A percentile compares a stretch with the other conserved stretches of the same genome.
These are phyloP conservation scores for Leptoteleia sp. DNA, from an alignment of 1,140 invertebrate species.

Conservation along the genomic window DNA sequence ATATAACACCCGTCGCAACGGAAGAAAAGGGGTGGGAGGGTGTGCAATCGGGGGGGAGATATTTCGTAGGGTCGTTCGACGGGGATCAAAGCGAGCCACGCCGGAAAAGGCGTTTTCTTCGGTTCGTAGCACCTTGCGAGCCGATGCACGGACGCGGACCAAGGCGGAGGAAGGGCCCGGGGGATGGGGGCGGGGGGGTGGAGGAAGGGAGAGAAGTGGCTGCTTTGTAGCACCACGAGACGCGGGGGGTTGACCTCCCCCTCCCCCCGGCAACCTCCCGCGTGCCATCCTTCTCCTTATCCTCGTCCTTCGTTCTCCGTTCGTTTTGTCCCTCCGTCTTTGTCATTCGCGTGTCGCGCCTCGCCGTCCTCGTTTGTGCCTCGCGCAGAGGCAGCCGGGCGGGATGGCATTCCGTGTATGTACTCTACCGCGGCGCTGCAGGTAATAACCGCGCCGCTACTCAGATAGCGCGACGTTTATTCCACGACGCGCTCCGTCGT, in stretches of 20 bases:
- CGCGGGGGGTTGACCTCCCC: slow-evolving; percentile 12
- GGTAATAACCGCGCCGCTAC: slow-evolving; percentile 51
- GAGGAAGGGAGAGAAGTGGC: too few species aligned
- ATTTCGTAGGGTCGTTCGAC: slow-evolving; percentile 37
- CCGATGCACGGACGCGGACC: slow-evolving; percentile 14
- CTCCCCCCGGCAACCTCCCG: background rate
- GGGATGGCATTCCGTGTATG: slow-evolving; percentile 49
- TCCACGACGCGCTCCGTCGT: slow-evolving; percentile 45
- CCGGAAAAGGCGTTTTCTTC: slow-evolving; percentile 53
- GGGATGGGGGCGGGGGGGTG: slow-evolving; percentile 1
- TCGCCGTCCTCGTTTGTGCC: slow-evolving; percentile 4
- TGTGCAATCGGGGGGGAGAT: slow-evolving; percentile 35
- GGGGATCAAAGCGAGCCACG: slow-evolving; percentile 49
- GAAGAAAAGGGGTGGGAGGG: slow-evolving; percentile 26
- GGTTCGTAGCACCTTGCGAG: background rate
- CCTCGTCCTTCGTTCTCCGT: too few species aligned
- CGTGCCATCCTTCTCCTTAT: background rate
- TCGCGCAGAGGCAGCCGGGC: slow-evolving; percentile 3
- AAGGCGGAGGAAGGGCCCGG: background rate
- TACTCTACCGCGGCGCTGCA: slow-evolving; percentile 42
- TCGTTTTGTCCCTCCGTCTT: background rate
- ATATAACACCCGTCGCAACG: slow-evolving; percentile 47
- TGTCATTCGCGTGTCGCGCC: background rate
- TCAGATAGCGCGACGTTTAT: slow-evolving; percentile 57
- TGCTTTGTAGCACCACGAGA: slow-evolving; percentile 35